Percentiles rank a stretch among this genome's conserved stretches.
Evolutionary conservation across 1,140 invertebrate genomes (phyloP).

Genomic region (Ectropis grisescens): DNA sequence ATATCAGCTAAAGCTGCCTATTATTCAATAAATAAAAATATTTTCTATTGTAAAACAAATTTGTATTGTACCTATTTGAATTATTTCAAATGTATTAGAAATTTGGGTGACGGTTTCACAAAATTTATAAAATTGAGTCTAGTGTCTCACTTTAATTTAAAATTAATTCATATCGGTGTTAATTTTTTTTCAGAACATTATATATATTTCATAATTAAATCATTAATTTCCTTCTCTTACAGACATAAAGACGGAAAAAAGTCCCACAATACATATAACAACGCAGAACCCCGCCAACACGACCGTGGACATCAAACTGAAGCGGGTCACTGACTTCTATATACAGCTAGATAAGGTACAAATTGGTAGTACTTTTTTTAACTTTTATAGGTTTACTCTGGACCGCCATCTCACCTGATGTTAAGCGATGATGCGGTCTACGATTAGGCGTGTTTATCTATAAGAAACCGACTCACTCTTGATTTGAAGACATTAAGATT

Average conservation of each 20-base stretch:
- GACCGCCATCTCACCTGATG: too few species aligned
- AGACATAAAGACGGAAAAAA: conserved; percentile 46
- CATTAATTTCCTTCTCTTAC: conserved; percentile 3
- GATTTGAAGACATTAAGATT: too few species aligned
- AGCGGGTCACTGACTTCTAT: conserved; percentile 70
- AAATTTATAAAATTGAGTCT: background rate
- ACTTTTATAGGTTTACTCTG: too few species aligned
- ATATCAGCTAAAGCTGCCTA: too few species aligned
- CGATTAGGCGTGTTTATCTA: too few species aligned
- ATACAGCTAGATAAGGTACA: conserved; percentile 51
- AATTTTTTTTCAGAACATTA: background rate
- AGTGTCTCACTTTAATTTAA: too few species aligned
- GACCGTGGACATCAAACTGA: conserved; percentile 64
- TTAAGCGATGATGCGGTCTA: too few species aligned
- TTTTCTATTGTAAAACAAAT: background rate
- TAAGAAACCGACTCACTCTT: too few species aligned
- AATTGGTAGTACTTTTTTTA: too few species aligned
- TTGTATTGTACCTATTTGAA: background rate
- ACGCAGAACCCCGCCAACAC: conserved; percentile 65
- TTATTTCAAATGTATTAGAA: background rate
- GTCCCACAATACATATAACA: conserved; percentile 72
- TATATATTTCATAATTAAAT: background rate
- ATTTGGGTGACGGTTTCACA: background rate
- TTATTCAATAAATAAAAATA: too few species aligned
- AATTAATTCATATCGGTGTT: background rate